These are phyloP conservation scores for Manduca sexta DNA, from an alignment of 1,140 invertebrate genomes.

Conservation along the genomic window DNA sequence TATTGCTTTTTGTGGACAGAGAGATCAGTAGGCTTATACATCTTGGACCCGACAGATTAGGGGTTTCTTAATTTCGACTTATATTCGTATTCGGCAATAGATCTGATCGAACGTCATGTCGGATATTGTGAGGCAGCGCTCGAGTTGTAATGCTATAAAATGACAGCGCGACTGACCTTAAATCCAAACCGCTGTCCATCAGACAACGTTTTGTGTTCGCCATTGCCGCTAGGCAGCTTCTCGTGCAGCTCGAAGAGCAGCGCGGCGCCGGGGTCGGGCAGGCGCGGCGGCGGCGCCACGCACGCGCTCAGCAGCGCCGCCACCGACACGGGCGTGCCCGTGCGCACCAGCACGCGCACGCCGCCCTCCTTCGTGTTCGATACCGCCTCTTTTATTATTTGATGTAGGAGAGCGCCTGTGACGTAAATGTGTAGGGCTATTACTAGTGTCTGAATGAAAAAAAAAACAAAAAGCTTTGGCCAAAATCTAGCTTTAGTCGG, in stretches of 20 bases:
- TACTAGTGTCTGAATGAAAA: too few relatives aligned
- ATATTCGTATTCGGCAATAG: too few relatives aligned
- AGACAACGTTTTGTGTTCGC: constrained; percentile 25
- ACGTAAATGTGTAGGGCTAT: neutral
- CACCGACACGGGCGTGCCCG: constrained; percentile 58
- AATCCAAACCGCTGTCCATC: constrained; percentile 54
- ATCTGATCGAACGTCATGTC: too few relatives aligned
- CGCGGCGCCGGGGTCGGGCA: constrained; percentile 60
- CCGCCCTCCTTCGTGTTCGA: constrained; percentile 23
- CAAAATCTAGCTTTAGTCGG: too few relatives aligned
- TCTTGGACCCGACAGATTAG: too few relatives aligned
- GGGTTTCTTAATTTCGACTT: too few relatives aligned
- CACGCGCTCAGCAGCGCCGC: constrained; percentile 59
- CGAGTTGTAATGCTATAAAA: too few relatives aligned
- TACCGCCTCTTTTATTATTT: constrained; percentile 60
- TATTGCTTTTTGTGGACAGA: too few relatives aligned
- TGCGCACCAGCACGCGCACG: constrained; percentile 52
- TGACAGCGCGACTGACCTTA: constrained; percentile 40
- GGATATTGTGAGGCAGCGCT: too few relatives aligned
- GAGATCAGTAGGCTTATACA: too few relatives aligned
- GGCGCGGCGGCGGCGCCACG: constrained; percentile 51
- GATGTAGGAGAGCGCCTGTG: constrained; percentile 59
- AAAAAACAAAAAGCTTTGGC: too few relatives aligned
- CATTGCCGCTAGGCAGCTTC: constrained; percentile 39
- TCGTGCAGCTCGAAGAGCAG: constrained; percentile 66